A percentile compares a stretch with the other conserved stretches of the same genome.
These are phyloP conservation scores for Pecten maximus DNA, from an alignment of 2,888 invertebrate species.

Conservation along the genomic window DNA sequence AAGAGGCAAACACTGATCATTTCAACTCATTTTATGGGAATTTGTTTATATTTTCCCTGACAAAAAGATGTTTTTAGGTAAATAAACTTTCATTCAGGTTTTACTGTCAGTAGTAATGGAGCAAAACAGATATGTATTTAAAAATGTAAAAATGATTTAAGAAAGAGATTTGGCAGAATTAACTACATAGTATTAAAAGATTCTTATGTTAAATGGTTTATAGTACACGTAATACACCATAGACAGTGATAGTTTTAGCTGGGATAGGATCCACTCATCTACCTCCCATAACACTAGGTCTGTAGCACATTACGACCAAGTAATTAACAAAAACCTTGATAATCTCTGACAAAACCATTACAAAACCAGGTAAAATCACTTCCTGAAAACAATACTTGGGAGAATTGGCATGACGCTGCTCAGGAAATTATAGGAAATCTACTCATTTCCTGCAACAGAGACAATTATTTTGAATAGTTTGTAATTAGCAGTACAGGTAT, in stretches of 20 bases:
- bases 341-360: background rate
- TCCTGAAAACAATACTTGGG: conserved; percentile 42
- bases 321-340: conserved; percentile 33
- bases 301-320: conserved; percentile 5
- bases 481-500: conserved; percentile 17
- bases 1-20: background rate
- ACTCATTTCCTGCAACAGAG: conserved; percentile 47
- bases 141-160: too few species aligned
- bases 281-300: background rate
- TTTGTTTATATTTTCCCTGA: too few species aligned
- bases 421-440: conserved; percentile 49
- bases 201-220: too few species aligned
- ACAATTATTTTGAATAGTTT: conserved; percentile 28
- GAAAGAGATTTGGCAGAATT: too few species aligned
- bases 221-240: too few species aligned
- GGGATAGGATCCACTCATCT: background rate
- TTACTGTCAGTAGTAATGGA: too few species aligned
- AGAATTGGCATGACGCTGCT: conserved; percentile 41
- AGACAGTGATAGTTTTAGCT: background rate
- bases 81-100: too few species aligned
- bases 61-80: too few species aligned
- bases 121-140: too few species aligned
- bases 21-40: background rate
- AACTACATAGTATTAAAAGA: too few species aligned
- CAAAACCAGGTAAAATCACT: conserved; percentile 37